Evolutionary conservation across 2,888 invertebrate genomes (phyloP).

Genomic region (Cheilosia variabilis): DNA sequence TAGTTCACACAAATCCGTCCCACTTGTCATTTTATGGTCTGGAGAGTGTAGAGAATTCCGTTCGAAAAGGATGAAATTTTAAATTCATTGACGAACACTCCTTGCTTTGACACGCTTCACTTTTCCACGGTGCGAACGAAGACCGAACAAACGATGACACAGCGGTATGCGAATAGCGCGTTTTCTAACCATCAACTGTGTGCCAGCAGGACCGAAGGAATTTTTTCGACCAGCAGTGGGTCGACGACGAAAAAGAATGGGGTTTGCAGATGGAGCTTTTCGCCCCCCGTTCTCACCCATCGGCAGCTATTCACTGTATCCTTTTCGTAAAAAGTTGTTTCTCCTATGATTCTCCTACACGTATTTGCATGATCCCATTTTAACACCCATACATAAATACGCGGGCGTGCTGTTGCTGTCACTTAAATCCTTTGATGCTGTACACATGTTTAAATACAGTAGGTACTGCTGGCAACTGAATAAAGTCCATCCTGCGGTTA

Average conservation of each 20-base stretch:
- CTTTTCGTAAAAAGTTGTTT: slow-evolving; percentile 42
- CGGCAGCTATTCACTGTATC: slow-evolving; percentile 25
- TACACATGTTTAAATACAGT: slow-evolving; percentile 49
- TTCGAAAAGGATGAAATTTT: not conserved
- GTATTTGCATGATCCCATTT: slow-evolving; percentile 38
- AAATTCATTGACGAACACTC: slow-evolving; percentile 18
- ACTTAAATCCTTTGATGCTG: slow-evolving; percentile 43
- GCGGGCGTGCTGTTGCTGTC: slow-evolving; percentile 9
- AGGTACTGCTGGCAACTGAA: not conserved
- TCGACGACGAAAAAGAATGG: slow-evolving; percentile 46
- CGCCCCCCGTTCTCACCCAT: slow-evolving; percentile 15
- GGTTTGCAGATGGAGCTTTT: slow-evolving; percentile 74
- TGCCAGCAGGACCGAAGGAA: slow-evolving; percentile 47
- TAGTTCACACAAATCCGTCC: not conserved
- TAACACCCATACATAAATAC: slow-evolving; percentile 53
- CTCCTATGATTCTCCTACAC: slow-evolving; percentile 63
- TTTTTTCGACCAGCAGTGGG: slow-evolving; percentile 63
- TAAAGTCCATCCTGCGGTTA: slow-evolving; percentile 23
- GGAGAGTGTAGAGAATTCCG: not conserved
- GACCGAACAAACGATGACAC: slow-evolving; percentile 11
- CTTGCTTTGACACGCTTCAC: not conserved
- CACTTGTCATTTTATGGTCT: not conserved
- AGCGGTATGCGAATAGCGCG: slow-evolving; percentile 67
- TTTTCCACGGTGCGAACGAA: slow-evolving; percentile 4
- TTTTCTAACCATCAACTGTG: slow-evolving; percentile 73